Evolutionary conservation across 1,140 invertebrate genomes (phyloP).

Genomic region (Drosophila aff.): DNA sequence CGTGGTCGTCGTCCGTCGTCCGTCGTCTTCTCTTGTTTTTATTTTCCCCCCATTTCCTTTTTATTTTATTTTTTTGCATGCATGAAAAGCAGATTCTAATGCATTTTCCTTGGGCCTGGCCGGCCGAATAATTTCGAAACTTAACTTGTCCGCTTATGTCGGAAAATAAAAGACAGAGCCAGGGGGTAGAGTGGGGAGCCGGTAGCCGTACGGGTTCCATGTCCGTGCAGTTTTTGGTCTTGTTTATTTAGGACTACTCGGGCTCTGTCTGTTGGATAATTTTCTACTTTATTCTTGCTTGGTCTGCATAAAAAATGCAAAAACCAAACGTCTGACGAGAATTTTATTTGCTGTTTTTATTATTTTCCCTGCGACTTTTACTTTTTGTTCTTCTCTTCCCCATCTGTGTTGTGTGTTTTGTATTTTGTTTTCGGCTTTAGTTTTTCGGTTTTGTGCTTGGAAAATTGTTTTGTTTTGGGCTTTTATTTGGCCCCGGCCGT

Average conservation of each 20-base stretch:
- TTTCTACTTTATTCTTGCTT: conserved; percentile 57
- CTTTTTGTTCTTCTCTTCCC: conserved; percentile 1
- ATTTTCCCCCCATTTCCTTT: conserved; percentile 24
- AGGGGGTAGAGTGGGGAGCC: background rate
- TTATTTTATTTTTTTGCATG: conserved; percentile 48
- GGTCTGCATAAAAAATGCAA: conserved; percentile 74
- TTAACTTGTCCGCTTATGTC: conserved; percentile 59
- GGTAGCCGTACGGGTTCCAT: conserved; percentile 24
- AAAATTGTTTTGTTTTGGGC: conserved; percentile 47
- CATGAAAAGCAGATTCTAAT: conserved; percentile 79
- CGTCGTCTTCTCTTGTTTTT: conserved; percentile 38
- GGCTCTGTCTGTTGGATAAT: conserved; percentile 60
- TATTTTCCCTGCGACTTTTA: conserved; percentile 41
- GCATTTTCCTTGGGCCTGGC: conserved; percentile 67
- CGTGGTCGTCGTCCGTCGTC: conserved; percentile 3
- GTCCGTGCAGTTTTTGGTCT: conserved; percentile 76
- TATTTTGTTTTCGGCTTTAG: conserved; percentile 35
- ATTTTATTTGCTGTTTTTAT: conserved; percentile 58
- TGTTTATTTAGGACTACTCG: conserved; percentile 76
- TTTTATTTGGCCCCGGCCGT: conserved; percentile 45
- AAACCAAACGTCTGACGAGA: conserved; percentile 56
- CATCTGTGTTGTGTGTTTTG: conserved; percentile 1
- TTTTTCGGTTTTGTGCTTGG: conserved; percentile 34
- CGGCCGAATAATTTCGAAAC: conserved; percentile 60
- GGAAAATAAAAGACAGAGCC: conserved; percentile 12